Evolutionary conservation across 2,888 invertebrate genomes (phyloP), one percentile per base, ranked within the genome.

Genomic region (Silvanus unidentatus): DNA sequence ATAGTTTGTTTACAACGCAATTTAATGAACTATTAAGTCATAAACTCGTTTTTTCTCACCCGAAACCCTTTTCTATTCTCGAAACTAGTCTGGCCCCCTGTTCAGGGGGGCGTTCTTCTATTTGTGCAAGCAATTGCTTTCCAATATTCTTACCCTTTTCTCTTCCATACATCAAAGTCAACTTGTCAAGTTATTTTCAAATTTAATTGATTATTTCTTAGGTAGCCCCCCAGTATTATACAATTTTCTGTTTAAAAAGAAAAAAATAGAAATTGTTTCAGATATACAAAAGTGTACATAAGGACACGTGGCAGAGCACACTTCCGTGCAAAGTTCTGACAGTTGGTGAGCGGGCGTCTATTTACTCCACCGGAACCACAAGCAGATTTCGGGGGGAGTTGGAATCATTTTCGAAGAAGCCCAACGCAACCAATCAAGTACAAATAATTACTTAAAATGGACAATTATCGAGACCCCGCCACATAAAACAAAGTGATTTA

Each of bases 251-350:
- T n/a, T n/a, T n/a, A n/a, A n/a, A n/a, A n/a, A n/a, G n/a, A n/a
- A n/a, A n/a, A 28, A 28, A 28, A 8, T 28, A 10, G 28, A 28
- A 28, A 28, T n/a, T n/a, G 28, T 28, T 28, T 8, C 8, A 10
- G 28, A 10, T 10, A 8, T 9, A 28, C n/a, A n/a, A 15, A 46
- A 46, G 42, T 42, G 44, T 45, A 41, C 48, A 45, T 38, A 42
- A 47, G 57, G 62, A 58, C 64, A 59, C 64, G 64, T 64, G 64
- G 60, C 66, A 54, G 54, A 58, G 62, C 65, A 64, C 66, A 67
- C 68, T 69, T 69, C 68, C 68, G 67, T 65, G 68, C 68, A 62
- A 66, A 65, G 60, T 54, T 52, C 56, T 56, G 58, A 67, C 68
- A 68, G 68, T 68, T 69, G 67, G 68, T 53, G 51, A 68, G 66